Base-by-base conservation (phyloP, 2,113 vertebrate genomes). In the Thinocorus orbignyianus region DNA sequence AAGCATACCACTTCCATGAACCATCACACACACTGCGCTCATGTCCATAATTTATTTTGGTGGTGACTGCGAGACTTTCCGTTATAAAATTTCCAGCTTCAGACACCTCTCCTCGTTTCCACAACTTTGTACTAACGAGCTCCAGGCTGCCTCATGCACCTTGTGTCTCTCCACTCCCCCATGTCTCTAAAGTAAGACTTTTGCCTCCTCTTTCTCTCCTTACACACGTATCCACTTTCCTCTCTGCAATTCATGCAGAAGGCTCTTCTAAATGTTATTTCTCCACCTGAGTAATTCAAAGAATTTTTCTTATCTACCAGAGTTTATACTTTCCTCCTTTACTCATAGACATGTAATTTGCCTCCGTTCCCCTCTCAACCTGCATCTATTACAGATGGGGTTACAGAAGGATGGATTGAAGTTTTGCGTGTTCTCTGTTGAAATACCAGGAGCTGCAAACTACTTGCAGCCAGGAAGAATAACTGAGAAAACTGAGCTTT, bases 21-120 rank as follows among this genome's bases (percentile, higher is more conserved):
- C 81, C 69, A 61, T 76, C 86, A 83, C 65, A 85, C 20, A 12
- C 7, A 11, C 73, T 65, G 51, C 48, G 35, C 17, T 78, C 69
- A 19, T 2, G n/a, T 22, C 73, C 66, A 42, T 82, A 54, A 95
- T 69, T 95, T 82, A 90, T 95, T 94, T 85, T 13, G 61, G 35
- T 2, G 1, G 23, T 70, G 85, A 54, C 83, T 95, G 55, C 55
- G 73, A 57, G 71, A 95, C 70, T 94, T 95, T 92, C 88, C 86
- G 76, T 93, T 71, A 80, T 77, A 82, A 58, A 74, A 78, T 91
- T 85, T 73, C 88, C 87, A 85, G 37, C 60, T 81, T 89, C 92
- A 90, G 62, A 74, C 54, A 71, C 55, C 39, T 23, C 46, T 95
- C 48, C 74, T 72, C 30, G 2, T 81, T 89, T 70, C 90, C 85